Conservation (phyloP, 1,140 invertebrate species). For the Propsilocerus akamusi region DNA sequence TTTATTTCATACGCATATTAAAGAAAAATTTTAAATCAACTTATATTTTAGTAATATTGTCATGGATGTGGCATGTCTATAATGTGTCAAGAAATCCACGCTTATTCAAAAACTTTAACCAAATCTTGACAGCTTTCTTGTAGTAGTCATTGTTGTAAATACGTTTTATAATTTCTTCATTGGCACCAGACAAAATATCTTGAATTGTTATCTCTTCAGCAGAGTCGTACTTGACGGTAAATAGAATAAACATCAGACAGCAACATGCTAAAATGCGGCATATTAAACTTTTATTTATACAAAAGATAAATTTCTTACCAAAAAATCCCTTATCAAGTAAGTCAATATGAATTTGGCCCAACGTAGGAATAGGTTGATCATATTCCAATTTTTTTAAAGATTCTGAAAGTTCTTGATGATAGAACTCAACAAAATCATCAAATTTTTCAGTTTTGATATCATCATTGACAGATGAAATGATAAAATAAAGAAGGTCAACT, state of each 20-base stretch:
- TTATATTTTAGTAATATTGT: background rate
- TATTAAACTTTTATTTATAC: background rate
- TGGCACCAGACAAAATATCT: background rate
- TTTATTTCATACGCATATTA: too few species aligned
- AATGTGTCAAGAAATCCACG: background rate
- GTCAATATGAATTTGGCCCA: constrained; percentile 17
- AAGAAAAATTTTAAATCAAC: background rate
- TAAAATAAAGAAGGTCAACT: constrained; percentile 18
- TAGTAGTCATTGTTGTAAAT: background rate
- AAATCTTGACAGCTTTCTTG: background rate
- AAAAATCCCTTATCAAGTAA: constrained; percentile 15
- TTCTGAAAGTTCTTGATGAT: constrained; percentile 15
- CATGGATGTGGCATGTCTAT: background rate
- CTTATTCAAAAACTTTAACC: background rate
- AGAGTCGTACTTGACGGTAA: background rate
- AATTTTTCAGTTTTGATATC: constrained; percentile 15
- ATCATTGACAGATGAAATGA: constrained; percentile 16
- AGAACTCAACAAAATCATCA: constrained; percentile 25
- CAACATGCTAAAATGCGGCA: background rate
- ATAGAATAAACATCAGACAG: background rate
- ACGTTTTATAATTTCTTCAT: background rate
- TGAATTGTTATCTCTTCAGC: background rate
- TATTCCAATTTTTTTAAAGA: constrained; percentile 23
- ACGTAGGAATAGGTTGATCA: constrained; percentile 20
- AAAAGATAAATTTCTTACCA: constrained; percentile 11